Conservation (phyloP, 2,797 vertebrate genomes). For the Podargus strigoides region DNA sequence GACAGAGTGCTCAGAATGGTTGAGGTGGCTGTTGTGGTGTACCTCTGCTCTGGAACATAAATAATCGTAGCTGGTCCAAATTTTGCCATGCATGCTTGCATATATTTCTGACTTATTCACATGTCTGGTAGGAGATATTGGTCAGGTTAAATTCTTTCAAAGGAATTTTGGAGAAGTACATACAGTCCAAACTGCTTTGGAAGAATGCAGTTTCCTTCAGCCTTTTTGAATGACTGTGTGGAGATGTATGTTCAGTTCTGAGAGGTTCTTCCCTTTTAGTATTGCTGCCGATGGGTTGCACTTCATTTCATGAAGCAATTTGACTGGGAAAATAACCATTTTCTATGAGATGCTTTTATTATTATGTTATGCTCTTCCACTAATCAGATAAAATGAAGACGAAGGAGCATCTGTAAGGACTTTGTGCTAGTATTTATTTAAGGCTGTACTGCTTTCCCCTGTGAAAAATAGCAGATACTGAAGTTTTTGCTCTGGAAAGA, state of each 20-base stretch:
- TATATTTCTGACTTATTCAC: neutral
- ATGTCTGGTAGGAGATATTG: neutral
- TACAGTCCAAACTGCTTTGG: neutral
- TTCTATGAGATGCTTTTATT: neutral
- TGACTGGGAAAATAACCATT: neutral
- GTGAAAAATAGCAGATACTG: neutral
- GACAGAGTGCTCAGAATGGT: neutral
- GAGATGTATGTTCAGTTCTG: neutral
- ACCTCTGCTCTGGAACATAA: neutral
- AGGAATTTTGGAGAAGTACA: neutral
- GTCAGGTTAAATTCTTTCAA: neutral
- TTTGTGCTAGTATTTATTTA: slow-evolving; percentile 1
- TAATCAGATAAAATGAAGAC: slow-evolving; percentile 17
- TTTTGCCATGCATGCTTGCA: neutral
- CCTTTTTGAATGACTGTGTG: neutral
- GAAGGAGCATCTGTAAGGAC: neutral
- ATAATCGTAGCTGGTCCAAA: neutral
- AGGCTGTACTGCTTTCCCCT: neutral
- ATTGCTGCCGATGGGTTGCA: neutral
- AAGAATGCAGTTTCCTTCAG: neutral
- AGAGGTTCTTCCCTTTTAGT: neutral
- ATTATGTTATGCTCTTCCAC: neutral
- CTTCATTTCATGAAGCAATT: neutral
- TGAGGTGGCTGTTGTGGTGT: neutral
- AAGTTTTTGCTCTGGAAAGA: neutral